A percentile compares a stretch with the other conserved stretches of the same genome.
These are phyloP conservation scores for Typhlichthys subterraneus DNA, from an alignment of 2,797 vertebrate species.

Conservation along the genomic window DNA sequence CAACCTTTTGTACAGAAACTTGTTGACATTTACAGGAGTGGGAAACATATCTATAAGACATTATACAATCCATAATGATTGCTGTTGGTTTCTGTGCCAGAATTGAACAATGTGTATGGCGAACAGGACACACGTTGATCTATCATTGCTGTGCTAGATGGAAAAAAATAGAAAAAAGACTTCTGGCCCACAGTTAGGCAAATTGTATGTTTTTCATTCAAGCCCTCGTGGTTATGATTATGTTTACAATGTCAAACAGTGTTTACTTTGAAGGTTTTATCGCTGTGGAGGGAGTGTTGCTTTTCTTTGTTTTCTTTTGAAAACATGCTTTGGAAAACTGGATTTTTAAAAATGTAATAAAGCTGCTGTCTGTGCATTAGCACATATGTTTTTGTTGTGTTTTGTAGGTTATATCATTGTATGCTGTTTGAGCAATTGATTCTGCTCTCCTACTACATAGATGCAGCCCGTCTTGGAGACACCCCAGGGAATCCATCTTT, in stretches of 20 bases:
- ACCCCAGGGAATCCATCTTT: conserved; percentile 72
- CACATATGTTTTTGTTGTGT: conserved; percentile 45
- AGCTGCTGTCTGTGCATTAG: conserved; percentile 17
- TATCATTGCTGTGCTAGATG: conserved; percentile 18
- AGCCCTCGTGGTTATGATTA: conserved; percentile 40
- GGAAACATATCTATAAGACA: conserved; percentile 20
- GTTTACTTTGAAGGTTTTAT: conserved; percentile 44
- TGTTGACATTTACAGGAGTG: conserved; percentile 25
- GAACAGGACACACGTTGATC: conserved; percentile 1
- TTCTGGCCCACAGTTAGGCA: neutral
- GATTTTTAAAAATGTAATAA: conserved; percentile 20
- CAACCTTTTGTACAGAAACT: conserved; percentile 32
- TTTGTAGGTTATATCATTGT: conserved; percentile 61
- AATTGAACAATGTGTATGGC: conserved; percentile 12
- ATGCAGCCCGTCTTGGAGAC: conserved; percentile 65
- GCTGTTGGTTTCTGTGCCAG: conserved; percentile 1
- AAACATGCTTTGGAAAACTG: conserved; percentile 3
- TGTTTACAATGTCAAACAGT: conserved; percentile 44
- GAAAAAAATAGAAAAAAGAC: neutral
- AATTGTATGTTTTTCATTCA: conserved; percentile 38
- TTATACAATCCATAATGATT: conserved; percentile 12
- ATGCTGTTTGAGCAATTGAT: conserved; percentile 67
- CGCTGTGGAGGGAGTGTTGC: conserved; percentile 8
- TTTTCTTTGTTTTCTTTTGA: conserved; percentile 18
- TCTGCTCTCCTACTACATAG: conserved; percentile 56